These are phyloP conservation scores for Ellobium chinense DNA, from an alignment of 2,888 invertebrate genomes.

Conservation along the genomic window DNA sequence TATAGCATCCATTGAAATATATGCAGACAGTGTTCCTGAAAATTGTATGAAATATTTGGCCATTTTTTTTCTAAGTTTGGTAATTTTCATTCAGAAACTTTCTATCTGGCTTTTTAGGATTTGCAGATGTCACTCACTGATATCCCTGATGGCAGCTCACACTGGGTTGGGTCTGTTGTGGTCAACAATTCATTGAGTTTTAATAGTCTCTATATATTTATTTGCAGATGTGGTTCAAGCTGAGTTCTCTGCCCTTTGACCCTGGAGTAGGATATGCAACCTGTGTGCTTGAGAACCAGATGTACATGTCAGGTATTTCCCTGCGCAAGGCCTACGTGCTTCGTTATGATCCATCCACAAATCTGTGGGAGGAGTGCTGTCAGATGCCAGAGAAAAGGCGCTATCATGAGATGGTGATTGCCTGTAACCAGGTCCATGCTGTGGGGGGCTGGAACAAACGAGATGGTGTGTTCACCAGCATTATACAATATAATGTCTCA, in stretches of 20 bases:
- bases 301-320: slow-evolving; percentile 56
- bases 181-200: too few species aligned
- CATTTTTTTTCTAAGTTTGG: too few species aligned
- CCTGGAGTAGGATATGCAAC: slow-evolving; percentile 57
- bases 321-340: slow-evolving; percentile 52
- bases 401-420: slow-evolving; percentile 55
- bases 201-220: background rate
- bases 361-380: slow-evolving; percentile 53
- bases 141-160: too few species aligned
- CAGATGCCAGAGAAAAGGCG: slow-evolving; percentile 54
- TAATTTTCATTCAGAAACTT: too few species aligned
- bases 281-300: slow-evolving; percentile 52
- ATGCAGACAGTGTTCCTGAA: too few species aligned
- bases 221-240: slow-evolving; percentile 51
- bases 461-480: slow-evolving; percentile 50
- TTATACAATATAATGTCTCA: slow-evolving; percentile 49
- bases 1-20: too few species aligned
- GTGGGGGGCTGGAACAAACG: slow-evolving; percentile 57
- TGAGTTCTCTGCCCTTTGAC: slow-evolving; percentile 53
- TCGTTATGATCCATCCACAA: slow-evolving; percentile 50
- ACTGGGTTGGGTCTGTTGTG: too few species aligned
- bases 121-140: too few species aligned
- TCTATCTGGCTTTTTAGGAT: too few species aligned
- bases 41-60: too few species aligned
- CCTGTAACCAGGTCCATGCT: slow-evolving; percentile 49